These are phyloP conservation scores for Agrochola litura DNA, from an alignment of 2,888 invertebrate genomes.

Conservation along the genomic window DNA sequence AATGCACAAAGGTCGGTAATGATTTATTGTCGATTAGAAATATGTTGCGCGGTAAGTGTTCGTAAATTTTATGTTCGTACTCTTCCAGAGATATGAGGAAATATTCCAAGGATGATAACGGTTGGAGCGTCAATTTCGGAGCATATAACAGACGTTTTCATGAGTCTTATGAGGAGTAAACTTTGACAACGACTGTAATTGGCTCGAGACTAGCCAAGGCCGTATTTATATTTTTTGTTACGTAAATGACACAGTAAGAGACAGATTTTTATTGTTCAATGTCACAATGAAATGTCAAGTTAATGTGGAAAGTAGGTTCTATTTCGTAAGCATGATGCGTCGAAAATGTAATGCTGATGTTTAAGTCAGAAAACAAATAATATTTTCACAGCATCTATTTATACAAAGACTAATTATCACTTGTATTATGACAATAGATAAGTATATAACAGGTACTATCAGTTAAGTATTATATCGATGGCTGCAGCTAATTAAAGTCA, in stretches of 20 bases:
- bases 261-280: slow-evolving; percentile 46
- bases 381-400: neutral
- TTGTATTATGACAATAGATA: neutral
- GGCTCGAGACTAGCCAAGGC: slow-evolving; percentile 42
- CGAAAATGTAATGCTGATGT: slow-evolving; percentile 7
- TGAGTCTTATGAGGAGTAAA: slow-evolving; percentile 24
- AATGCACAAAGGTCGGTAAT: slow-evolving; percentile 96
- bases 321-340: slow-evolving; percentile 29
- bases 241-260: slow-evolving; percentile 26
- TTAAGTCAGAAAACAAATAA: neutral
- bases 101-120: slow-evolving; percentile 26
- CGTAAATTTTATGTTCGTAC: slow-evolving; percentile 45
- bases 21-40: slow-evolving; percentile 66
- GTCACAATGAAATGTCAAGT: slow-evolving; percentile 43
- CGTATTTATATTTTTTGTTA: slow-evolving; percentile 39
- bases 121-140: slow-evolving; percentile 8
- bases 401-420: neutral
- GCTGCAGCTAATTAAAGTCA: neutral
- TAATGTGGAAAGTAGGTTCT: slow-evolving; percentile 18
- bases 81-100: slow-evolving; percentile 29
- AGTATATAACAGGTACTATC: neutral
- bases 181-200: slow-evolving; percentile 46
- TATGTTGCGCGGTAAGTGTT: slow-evolving; percentile 51
- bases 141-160: slow-evolving; percentile 16
- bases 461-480: neutral